Conservation (phyloP, 1,140 invertebrate species). For the Macrocentrus cingulum region DNA sequence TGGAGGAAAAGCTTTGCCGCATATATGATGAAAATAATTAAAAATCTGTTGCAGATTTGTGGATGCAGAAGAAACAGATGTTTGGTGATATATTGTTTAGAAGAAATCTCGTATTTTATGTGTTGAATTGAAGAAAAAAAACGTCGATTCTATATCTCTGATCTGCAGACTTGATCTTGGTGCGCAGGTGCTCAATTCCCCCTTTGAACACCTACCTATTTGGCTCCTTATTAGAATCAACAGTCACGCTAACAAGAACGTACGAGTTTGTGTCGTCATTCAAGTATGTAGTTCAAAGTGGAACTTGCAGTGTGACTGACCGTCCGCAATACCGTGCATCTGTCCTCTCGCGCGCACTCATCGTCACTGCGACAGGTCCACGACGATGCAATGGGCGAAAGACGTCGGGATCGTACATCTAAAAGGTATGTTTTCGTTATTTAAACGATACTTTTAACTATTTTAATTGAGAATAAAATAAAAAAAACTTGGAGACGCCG, state of each 20-base stretch:
- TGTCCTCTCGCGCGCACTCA: not conserved
- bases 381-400: constrained; percentile 53
- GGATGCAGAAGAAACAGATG: too few relatives aligned
- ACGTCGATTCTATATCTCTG: too few relatives aligned
- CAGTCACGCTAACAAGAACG: constrained; percentile 42
- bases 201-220: constrained; percentile 5
- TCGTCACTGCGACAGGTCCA: constrained; percentile 16
- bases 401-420: constrained; percentile 45
- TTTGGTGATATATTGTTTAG: too few relatives aligned
- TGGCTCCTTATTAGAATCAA: constrained; percentile 44
- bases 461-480: constrained; percentile 20
- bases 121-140: too few relatives aligned
- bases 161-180: too few relatives aligned
- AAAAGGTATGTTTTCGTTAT: constrained; percentile 44
- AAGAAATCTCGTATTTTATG: too few relatives aligned
- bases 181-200: constrained; percentile 18
- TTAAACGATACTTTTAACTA: constrained; percentile 22
- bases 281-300: not conserved
- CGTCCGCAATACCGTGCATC: not conserved
- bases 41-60: too few relatives aligned
- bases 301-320: not conserved
- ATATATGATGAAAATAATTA: too few relatives aligned
- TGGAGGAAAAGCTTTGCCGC: too few relatives aligned
- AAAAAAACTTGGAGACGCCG: constrained; percentile 65
- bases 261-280: constrained; percentile 19